Evolutionary conservation across 2,797 vertebrate genomes (phyloP), one percentile per base, ranked within the genome.

Genomic region (Ctenopoma kingsleyae): DNA sequence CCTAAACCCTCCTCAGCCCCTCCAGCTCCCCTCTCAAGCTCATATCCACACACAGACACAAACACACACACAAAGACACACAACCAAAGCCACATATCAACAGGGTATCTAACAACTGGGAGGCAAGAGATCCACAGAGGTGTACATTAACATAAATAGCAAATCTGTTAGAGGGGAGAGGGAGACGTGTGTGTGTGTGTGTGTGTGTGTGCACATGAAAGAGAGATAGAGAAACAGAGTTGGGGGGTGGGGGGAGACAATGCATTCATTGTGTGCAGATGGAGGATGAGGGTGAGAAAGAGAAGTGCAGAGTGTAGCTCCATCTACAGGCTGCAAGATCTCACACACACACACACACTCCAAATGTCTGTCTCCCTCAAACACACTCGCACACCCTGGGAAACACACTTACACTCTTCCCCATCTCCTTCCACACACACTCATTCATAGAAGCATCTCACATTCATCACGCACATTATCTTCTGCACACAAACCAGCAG

Each of bases 281-380:
- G 71, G 82, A 81, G 70, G 76, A 74, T 60, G 67, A 61, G 52
- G 59, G 43, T 48, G 50, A 44, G 46, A 52, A 67, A 71, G 51
- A 73, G 95, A 97, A 95, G 84, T 35, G 95, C 90, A 96, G 97
- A 95, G 92, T 93, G 90, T 81, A 97, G 96, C 96, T 87, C 97
- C 98, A 97, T 94, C 98, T 99, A 97, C 97, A 97, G 98, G 97
- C 92, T 40, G 22, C 66, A 27, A 11, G 11, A 30, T 68, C 81
- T 32, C 53, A 35, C 25, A 58, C 48, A 60, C 27, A 67, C 61
- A 66, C 47, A 44, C 7, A 9, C 43, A 17, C 22, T 44, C 41
- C 7, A 43, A 19, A 10, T 43, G 41, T 66, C 41, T 25, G 15
- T 36, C 43, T 17, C 17, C 13, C 15, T 25, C 56, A n/a, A 23